A percentile compares a stretch with the other conserved stretches of the same genome.
Evolutionary conservation across 2,797 vertebrate genomes (phyloP).

Genomic region (Acestrorhynchus altus): DNA sequence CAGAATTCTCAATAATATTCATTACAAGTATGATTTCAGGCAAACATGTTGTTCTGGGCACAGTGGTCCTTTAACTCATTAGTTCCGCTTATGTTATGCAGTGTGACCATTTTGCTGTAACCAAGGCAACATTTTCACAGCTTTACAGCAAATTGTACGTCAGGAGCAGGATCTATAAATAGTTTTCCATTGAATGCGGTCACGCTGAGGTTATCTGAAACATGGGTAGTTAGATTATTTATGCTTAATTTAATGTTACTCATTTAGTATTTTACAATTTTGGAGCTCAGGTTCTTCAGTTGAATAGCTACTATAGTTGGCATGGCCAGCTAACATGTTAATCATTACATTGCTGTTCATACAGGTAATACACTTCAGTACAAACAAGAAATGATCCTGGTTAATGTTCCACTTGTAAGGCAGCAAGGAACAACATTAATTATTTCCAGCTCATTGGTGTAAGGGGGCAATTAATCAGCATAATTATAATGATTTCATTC

Average conservation of each 20-base stretch:
- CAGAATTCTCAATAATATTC: neutral
- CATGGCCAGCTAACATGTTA: neutral
- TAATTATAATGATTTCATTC: conserved; percentile 1
- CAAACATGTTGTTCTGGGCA: neutral
- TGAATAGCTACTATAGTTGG: neutral
- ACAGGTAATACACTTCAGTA: neutral
- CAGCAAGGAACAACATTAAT: neutral
- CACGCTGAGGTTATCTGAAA: conserved; percentile 12
- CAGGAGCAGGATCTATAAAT: conserved; percentile 25
- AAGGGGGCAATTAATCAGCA: neutral
- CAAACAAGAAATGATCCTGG: neutral
- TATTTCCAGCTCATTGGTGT: neutral
- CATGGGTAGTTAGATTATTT: neutral
- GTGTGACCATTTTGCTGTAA: conserved; percentile 26
- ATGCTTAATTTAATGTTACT: neutral
- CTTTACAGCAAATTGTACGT: conserved; percentile 4
- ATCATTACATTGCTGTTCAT: neutral
- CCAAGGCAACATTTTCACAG: conserved; percentile 30
- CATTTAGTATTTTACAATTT: neutral
- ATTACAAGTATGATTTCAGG: neutral
- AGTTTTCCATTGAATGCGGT: conserved; percentile 10
- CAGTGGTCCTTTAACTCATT: neutral
- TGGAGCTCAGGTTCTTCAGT: neutral
- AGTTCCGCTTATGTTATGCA: neutral
- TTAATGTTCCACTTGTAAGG: neutral